phyloP scores from a whole-genome alignment of 2,888 invertebrate species.

The Orthosia incerta region DNA sequence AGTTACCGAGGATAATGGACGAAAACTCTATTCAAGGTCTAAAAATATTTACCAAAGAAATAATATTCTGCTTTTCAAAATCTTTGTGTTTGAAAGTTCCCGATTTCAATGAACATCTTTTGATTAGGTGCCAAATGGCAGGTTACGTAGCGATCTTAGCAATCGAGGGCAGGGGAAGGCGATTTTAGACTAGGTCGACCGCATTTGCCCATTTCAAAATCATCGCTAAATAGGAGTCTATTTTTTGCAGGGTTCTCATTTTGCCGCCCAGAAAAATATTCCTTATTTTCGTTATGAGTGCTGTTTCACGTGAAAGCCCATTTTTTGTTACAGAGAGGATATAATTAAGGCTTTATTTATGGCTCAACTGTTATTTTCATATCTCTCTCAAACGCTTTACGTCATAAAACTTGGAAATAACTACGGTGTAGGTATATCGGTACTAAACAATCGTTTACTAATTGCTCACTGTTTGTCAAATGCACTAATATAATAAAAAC shows the following conservation, averaged over 20 bases:
- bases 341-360: too few species aligned
- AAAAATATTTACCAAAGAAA: not conserved
- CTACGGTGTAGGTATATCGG: too few species aligned
- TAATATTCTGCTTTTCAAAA: too few species aligned
- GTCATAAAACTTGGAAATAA: too few species aligned
- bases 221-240: too few species aligned
- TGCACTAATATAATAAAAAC: too few species aligned
- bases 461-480: too few species aligned
- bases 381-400: too few species aligned
- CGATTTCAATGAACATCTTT: not conserved
- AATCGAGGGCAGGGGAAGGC: conserved; percentile 10
- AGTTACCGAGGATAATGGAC: conserved; percentile 11
- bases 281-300: conserved; percentile 22
- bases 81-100: not conserved
- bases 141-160: not conserved
- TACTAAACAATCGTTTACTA: too few species aligned
- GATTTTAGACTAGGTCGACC: conserved; percentile 10
- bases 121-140: conserved; percentile 8
- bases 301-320: not conserved
- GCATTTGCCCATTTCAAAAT: conserved; percentile 7
- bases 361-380: too few species aligned
- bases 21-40: not conserved
- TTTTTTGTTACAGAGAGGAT: not conserved
- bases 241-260: conserved; percentile 32
- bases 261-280: conserved; percentile 11